These are phyloP conservation scores for Oryzias dopingdopingensis DNA, from an alignment of 2,797 vertebrate genomes.

Conservation along the genomic window DNA sequence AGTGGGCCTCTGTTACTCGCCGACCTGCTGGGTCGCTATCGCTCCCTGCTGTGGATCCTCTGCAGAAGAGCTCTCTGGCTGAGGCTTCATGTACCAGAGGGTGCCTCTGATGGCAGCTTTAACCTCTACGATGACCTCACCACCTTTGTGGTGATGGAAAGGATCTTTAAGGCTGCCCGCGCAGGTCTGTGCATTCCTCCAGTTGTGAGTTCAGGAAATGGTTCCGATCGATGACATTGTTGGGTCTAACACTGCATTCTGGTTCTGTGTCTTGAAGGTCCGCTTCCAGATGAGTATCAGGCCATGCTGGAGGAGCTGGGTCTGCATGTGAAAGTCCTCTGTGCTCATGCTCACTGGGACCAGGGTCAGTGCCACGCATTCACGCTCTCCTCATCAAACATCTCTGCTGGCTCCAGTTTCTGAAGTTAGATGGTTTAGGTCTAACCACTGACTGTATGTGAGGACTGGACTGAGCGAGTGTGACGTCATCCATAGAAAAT, in stretches of 20 bases:
- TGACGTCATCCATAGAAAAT: no score
- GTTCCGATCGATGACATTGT: not conserved
- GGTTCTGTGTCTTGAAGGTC: conserved; percentile 44
- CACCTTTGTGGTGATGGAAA: conserved; percentile 45
- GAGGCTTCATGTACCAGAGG: conserved; percentile 45
- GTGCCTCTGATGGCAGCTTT: conserved; percentile 43
- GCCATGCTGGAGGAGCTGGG: conserved; percentile 65
- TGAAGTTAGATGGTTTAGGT: no score
- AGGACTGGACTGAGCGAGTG: no score
- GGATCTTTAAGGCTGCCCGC: conserved; percentile 35
- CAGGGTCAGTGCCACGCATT: conserved; percentile 63
- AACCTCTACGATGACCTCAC: conserved; percentile 60
- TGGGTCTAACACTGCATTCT: conserved; percentile 2
- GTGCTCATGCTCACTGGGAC: conserved; percentile 76
- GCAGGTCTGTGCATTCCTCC: conserved; percentile 18
- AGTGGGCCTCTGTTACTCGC: conserved; percentile 45
- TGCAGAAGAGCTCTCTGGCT: conserved; percentile 53
- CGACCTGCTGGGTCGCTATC: conserved; percentile 65
- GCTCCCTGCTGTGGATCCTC: conserved; percentile 53
- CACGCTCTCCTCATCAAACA: not conserved
- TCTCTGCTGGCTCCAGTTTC: no score
- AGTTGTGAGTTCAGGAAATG: not conserved
- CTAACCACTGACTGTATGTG: no score
- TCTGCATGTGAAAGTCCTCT: conserved; percentile 46
- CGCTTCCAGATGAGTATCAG: conserved; percentile 62